phyloP scores from a whole-genome alignment of 2,113 vertebrate species.

The Castor canadensis region DNA sequence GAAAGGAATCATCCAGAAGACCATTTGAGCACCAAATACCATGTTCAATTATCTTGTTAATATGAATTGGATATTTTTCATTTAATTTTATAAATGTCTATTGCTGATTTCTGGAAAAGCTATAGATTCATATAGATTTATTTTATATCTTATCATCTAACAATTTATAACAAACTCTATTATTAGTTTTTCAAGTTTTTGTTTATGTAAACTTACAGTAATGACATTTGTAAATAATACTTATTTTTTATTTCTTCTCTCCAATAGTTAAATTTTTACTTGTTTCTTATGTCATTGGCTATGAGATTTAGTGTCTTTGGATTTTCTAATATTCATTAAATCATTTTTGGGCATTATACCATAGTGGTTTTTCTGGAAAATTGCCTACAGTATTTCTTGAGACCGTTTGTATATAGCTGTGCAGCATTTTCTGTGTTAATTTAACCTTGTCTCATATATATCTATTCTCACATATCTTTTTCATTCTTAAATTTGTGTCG shows the following conservation, averaged over 20 bases:
- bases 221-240: constrained; percentile 12
- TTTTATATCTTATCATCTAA: constrained; percentile 29
- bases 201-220: constrained; percentile 10
- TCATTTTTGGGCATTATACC: background rate
- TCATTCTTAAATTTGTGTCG: background rate
- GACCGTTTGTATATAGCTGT: background rate
- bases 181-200: constrained; percentile 34
- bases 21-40: background rate
- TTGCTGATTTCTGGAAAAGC: background rate
- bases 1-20: background rate
- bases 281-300: background rate
- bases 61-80: background rate
- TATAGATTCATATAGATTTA: background rate
- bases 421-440: background rate
- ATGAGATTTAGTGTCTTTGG: background rate
- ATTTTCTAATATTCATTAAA: constrained; percentile 10
- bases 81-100: constrained; percentile 49
- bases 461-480: background rate
- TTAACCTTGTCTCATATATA: background rate
- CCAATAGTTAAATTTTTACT: background rate
- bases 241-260: constrained; percentile 12
- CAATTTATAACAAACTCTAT: background rate
- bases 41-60: background rate
- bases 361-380: constrained; percentile 45
- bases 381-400: background rate